phyloP scores from a whole-genome alignment of 2,113 vertebrate genomes.

The Nothoprocta perdicaria region DNA sequence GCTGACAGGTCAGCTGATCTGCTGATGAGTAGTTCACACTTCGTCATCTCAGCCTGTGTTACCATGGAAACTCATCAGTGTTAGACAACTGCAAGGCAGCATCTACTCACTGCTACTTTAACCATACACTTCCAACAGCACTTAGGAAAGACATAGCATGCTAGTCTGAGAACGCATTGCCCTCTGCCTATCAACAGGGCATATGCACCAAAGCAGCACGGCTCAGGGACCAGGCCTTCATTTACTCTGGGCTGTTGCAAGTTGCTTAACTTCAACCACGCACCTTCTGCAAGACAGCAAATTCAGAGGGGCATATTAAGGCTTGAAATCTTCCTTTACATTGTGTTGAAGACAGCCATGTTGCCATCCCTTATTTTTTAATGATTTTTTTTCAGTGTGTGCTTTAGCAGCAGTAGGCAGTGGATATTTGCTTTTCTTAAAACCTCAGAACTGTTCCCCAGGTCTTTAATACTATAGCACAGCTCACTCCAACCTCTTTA shows the following conservation, averaged over 20 bases:
- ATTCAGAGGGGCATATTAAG: not conserved
- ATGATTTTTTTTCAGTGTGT: not conserved
- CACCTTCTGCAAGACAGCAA: not conserved
- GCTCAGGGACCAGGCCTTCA: not conserved
- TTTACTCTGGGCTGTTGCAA: not conserved
- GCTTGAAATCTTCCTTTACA: not conserved
- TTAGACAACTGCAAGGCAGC: not conserved
- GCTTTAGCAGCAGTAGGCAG: not conserved
- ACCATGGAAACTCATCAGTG: conserved; percentile 27
- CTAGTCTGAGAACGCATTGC: not conserved
- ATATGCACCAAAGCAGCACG: not conserved
- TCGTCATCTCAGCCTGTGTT: not conserved
- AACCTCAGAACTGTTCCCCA: not conserved
- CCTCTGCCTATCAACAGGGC: accelerated
- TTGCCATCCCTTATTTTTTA: not conserved
- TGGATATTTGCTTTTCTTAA: not conserved
- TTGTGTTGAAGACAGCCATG: not conserved
- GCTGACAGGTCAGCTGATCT: not conserved
- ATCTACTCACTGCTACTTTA: not conserved
- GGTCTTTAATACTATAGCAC: not conserved
- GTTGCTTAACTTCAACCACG: not conserved
- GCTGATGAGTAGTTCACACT: not conserved
- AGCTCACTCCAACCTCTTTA: not conserved
- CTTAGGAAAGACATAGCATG: not conserved
- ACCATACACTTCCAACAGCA: not conserved